Evolutionary conservation across 2,888 invertebrate species (phyloP).

Genomic region (Tolmerus cingulatus): DNA sequence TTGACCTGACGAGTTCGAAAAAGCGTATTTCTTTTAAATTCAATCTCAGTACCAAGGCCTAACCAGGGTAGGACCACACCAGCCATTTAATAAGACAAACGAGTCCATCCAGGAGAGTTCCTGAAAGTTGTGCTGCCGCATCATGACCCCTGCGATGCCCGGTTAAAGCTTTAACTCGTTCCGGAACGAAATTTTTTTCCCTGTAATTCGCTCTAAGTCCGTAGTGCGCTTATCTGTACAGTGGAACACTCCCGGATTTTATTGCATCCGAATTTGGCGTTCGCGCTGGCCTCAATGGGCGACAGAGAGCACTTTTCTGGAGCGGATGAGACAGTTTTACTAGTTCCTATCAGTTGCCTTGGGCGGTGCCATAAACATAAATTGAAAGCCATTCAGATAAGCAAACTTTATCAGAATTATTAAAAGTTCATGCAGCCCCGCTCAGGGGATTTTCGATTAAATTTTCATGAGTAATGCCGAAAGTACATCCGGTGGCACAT

Average conservation of each 20-base stretch:
- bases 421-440: constrained; percentile 39
- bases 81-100: background rate
- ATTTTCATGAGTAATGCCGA: constrained; percentile 37
- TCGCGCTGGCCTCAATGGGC: constrained; percentile 13
- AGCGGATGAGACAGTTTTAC: constrained; percentile 37
- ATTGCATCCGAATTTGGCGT: constrained; percentile 21
- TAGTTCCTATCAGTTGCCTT: constrained; percentile 41
- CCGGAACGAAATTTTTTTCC: background rate
- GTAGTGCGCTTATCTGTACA: background rate
- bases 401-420: constrained; percentile 44
- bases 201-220: background rate
- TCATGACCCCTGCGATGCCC: background rate
- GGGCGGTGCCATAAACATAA: constrained; percentile 44
- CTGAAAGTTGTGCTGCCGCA: background rate
- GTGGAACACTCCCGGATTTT: constrained; percentile 2
- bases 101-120: background rate
- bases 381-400: constrained; percentile 43
- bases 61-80: background rate
- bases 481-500: constrained; percentile 33
- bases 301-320: constrained; percentile 29
- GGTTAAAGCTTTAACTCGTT: background rate
- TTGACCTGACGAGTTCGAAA: background rate
- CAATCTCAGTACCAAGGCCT: background rate
- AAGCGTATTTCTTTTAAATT: background rate
- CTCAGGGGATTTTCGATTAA: constrained; percentile 32